These are phyloP conservation scores for Papilio gigon DNA, from an alignment of 2,888 invertebrate genomes.

Conservation along the genomic window DNA sequence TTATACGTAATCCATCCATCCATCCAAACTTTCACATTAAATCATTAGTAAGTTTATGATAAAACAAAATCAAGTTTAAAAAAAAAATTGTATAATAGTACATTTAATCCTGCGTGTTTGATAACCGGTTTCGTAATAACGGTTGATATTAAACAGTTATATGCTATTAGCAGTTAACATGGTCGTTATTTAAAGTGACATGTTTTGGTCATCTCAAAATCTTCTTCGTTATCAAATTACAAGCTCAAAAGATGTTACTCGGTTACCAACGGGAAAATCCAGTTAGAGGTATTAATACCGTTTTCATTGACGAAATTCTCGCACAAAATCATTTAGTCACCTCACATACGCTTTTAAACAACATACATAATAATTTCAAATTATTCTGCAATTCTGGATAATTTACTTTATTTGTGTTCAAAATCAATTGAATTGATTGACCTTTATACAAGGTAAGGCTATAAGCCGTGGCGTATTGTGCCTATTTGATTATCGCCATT, in stretches of 20 bases:
- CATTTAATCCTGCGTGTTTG: background rate
- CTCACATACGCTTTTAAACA: background rate
- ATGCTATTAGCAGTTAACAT: slow-evolving; percentile 15
- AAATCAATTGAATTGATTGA: background rate
- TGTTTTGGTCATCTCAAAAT: background rate
- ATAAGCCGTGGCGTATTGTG: too few species aligned
- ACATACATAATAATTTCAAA: too few species aligned
- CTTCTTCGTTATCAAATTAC: background rate
- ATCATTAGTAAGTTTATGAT: too few species aligned
- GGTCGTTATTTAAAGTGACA: background rate
- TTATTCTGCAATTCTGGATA: too few species aligned
- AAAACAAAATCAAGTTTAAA: background rate
- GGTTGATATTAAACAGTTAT: slow-evolving; percentile 8
- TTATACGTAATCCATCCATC: too few species aligned
- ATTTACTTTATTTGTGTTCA: background rate
- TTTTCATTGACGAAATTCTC: background rate
- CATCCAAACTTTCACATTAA: too few species aligned
- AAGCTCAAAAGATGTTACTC: background rate
- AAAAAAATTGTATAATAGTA: background rate
- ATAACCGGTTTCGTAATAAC: slow-evolving; percentile 1
- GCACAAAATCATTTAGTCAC: background rate
- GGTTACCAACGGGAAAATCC: slow-evolving; percentile 19
- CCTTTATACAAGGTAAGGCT: too few species aligned
- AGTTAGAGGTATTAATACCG: background rate
- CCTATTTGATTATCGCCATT: too few species aligned